Percentiles rank a stretch among this genome's conserved stretches.
phyloP scores from a whole-genome alignment of 2,113 vertebrate genomes.

The Oreochromis niloticus region DNA sequence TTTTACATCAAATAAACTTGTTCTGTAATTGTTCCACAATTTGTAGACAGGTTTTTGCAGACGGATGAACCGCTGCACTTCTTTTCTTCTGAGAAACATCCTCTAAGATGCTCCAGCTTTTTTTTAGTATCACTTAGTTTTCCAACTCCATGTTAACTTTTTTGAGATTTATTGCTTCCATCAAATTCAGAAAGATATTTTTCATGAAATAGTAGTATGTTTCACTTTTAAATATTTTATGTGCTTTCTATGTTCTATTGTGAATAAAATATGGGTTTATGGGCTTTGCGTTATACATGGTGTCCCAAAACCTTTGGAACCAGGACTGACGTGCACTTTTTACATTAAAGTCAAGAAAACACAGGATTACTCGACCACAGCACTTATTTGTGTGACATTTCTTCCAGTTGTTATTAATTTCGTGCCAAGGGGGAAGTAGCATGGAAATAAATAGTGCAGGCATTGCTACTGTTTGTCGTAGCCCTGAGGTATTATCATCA shows the following conservation, averaged over 20 bases:
- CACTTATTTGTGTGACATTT: background rate
- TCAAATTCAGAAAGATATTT: background rate
- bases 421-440: background rate
- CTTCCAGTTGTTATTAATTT: background rate
- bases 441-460: background rate
- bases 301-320: background rate
- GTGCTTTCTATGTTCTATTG: rapidly evolving
- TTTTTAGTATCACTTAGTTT: background rate
- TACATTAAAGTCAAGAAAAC: background rate
- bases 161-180: background rate
- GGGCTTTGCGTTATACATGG: rapidly evolving
- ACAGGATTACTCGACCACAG: background rate
- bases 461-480: background rate
- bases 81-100: background rate
- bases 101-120: background rate
- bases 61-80: background rate
- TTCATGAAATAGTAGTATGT: background rate
- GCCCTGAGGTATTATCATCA: background rate
- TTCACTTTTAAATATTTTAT: background rate
- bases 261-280: background rate
- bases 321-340: background rate
- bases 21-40: background rate
- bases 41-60: background rate
- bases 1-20: background rate
- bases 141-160: background rate